Percentiles rank a stretch among this genome's conserved stretches.
Evolutionary conservation across 2,797 vertebrate species (phyloP).

Genomic region (Apogon hyalosoma): DNA sequence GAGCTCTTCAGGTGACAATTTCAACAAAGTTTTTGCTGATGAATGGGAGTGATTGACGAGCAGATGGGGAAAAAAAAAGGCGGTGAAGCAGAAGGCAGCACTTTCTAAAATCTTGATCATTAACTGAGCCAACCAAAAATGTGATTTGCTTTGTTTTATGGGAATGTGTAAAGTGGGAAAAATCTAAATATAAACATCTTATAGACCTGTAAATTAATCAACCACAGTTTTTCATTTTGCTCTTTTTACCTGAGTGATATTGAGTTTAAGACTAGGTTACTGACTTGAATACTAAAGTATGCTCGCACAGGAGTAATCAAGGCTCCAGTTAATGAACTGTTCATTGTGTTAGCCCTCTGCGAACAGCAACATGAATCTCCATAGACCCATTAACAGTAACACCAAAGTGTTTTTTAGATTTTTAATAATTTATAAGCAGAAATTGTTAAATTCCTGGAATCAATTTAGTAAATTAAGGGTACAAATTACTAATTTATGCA

Average conservation of each 20-base stretch:
- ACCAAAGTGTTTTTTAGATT: neutral
- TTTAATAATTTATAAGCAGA: constrained; percentile 11
- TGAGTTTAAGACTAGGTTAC: too few species aligned
- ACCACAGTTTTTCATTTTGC: too few species aligned
- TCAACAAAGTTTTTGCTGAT: constrained; percentile 41
- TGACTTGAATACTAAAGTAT: too few species aligned
- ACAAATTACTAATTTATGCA: constrained; percentile 20
- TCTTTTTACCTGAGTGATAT: too few species aligned
- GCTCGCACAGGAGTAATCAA: too few species aligned
- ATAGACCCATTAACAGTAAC: too few species aligned
- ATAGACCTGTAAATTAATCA: too few species aligned
- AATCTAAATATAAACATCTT: neutral
- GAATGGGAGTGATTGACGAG: constrained; percentile 44
- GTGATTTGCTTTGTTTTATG: constrained; percentile 11
- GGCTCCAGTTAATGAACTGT: too few species aligned
- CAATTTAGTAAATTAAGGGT: constrained; percentile 15
- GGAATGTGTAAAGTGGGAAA: neutral
- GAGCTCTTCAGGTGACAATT: constrained; percentile 47
- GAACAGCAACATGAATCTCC: too few species aligned
- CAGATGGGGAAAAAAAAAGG: neutral
- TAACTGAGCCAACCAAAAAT: constrained; percentile 21
- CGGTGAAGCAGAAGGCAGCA: constrained; percentile 13
- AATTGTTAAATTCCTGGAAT: constrained; percentile 20
- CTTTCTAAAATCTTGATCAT: constrained; percentile 20
- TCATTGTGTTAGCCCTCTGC: too few species aligned